These are phyloP conservation scores for Peromyscus melanophrys DNA, from an alignment of 2,797 vertebrate species.

Conservation along the genomic window DNA sequence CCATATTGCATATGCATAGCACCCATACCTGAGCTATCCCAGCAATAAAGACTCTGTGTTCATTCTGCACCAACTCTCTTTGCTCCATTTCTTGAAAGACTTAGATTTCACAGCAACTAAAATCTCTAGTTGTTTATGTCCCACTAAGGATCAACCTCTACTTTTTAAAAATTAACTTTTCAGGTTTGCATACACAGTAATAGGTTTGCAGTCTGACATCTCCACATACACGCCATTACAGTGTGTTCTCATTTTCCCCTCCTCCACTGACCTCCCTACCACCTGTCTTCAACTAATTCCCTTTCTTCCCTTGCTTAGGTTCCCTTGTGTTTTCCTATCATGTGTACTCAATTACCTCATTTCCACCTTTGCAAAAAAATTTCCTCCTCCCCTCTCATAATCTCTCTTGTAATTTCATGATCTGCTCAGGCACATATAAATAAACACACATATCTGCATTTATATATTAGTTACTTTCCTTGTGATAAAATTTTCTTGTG, in stretches of 20 bases:
- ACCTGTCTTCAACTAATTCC: neutral
- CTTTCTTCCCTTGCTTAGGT: neutral
- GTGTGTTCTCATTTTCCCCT: neutral
- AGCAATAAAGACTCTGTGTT: neutral
- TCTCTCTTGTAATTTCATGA: neutral
- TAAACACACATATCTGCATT: no score
- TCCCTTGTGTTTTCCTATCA: neutral
- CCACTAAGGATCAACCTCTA: neutral
- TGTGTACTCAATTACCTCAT: no score
- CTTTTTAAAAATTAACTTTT: neutral
- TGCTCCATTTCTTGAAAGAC: neutral
- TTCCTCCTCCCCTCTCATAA: neutral
- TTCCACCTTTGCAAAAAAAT: no score
- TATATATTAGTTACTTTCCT: neutral
- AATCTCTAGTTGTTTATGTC: neutral
- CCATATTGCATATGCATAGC: neutral
- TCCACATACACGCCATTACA: neutral
- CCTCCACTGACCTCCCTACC: neutral
- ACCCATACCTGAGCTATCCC: neutral
- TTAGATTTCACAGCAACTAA: slow-evolving; percentile 26
- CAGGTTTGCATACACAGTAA: neutral
- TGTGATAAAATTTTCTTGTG: neutral
- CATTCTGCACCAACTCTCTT: neutral
- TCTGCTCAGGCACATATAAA: neutral
- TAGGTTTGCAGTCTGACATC: neutral